A percentile compares a stretch with the other conserved stretches of the same genome.
phyloP scores from a whole-genome alignment of 2,113 vertebrate species.

The Fregata magnificens region DNA sequence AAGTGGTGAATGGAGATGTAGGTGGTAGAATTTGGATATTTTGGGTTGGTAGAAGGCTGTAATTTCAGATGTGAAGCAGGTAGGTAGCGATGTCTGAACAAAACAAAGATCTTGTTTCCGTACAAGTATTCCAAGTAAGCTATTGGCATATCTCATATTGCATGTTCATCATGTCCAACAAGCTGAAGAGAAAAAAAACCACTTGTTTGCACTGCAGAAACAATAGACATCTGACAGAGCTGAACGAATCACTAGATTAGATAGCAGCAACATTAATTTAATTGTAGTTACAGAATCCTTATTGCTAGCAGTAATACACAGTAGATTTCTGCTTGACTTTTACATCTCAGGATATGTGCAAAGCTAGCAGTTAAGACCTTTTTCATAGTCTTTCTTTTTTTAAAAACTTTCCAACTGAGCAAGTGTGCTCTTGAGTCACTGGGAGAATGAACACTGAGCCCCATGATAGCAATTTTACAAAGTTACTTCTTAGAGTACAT shows the following conservation, averaged over 20 bases:
- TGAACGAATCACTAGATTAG: background rate
- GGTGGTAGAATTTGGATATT: background rate
- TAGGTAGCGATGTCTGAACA: accelerated
- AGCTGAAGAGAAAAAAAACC: background rate
- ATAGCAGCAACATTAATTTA: background rate
- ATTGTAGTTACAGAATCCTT: background rate
- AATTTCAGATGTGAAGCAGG: background rate
- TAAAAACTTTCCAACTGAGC: background rate
- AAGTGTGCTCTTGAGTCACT: background rate
- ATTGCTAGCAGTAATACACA: background rate
- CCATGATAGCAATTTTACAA: background rate
- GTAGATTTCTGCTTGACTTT: background rate
- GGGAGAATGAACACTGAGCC: background rate
- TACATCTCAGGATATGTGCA: background rate
- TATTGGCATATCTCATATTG: background rate
- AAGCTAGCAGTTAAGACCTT: background rate
- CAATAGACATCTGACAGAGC: background rate
- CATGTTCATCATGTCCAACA: background rate
- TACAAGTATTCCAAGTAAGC: background rate
- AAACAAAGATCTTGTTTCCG: background rate
- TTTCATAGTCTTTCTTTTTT: background rate
- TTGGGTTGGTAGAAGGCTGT: background rate
- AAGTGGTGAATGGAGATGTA: background rate
- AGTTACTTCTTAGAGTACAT: background rate
- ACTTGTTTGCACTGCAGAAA: background rate